Evolutionary conservation across 2,888 invertebrate genomes (phyloP).

Genomic region (Clitarchus hookeri): DNA sequence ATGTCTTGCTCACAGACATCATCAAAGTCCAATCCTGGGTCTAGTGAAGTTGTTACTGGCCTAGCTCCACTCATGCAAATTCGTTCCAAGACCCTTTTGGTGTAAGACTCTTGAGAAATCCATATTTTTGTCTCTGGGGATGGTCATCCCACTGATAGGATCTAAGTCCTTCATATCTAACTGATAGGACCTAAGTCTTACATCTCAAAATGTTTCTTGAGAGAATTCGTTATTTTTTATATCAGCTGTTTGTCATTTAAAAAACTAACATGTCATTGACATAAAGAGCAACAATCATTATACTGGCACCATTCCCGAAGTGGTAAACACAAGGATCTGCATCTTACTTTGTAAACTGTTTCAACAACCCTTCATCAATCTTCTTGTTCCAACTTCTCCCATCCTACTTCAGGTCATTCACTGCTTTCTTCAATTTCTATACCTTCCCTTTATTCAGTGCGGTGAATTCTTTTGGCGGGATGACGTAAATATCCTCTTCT

Average conservation of each 20-base stretch:
- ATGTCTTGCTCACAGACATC: no score
- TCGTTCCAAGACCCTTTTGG: slow-evolving; percentile 1
- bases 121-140: background rate
- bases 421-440: slow-evolving; percentile 23
- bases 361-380: background rate
- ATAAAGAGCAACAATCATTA: background rate
- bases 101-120: background rate
- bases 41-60: background rate
- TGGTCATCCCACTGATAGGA: background rate
- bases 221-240: background rate
- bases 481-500: background rate
- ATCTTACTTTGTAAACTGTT: background rate
- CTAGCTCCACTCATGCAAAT: background rate
- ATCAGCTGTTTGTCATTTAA: background rate
- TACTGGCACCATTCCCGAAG: background rate
- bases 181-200: no score
- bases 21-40: no score
- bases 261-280: background rate
- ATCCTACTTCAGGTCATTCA: slow-evolving; percentile 29
- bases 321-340: slow-evolving; percentile 1
- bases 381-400: slow-evolving; percentile 23
- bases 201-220: background rate
- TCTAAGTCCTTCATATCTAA: no score
- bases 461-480: background rate
- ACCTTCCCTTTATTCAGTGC: background rate